Evolutionary conservation across 2,888 invertebrate species (phyloP), one percentile per base, ranked within the genome.

Genomic region (Amiota mariae): DNA sequence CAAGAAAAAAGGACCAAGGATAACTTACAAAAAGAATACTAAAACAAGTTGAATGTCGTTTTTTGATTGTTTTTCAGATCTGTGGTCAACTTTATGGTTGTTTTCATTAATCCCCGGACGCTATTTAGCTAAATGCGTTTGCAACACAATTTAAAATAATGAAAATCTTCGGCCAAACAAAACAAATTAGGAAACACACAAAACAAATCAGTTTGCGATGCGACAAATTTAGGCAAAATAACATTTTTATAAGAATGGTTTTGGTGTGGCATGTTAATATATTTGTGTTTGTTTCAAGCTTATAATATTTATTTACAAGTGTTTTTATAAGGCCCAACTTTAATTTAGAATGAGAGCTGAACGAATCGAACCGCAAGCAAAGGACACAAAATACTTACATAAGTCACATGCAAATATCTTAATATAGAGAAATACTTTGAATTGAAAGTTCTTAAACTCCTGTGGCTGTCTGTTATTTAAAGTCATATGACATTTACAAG

Each of bases 41-140:
- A 18, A 59, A 0, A 59, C 75, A 81, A 81, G 72, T 81, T 81
- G 80, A 75, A 49, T 75, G 73, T 79, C 78, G 79, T 79, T 80
- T 81, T 79, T 80, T 79, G 81, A 81, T 81, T 81, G 81, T 81
- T 81, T 81, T 77, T 79, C 80, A 81, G 76, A 75, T 79, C 46
- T 78, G 75, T 72, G 79, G 78, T 64, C 49, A 73, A 73, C 48
- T 73, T 74, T 64, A 67, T 73, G 77, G 79, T 72, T 75, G 74
- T 72, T 66, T 81, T 77, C 80, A 81, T 80, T 81, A 81, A 80
- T 81, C 81, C 81, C 81, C 70, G 72, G 81, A 74, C 79, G 81
- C 73, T 78, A 79, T 81, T 81, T 81, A 80, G 75, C 73, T 74
- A 81, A 81, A 81, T 79, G 74, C 75, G 47, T 61, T 81, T 64